These are phyloP conservation scores for Hipposideros armiger DNA, from an alignment of 2,113 vertebrate species.

Conservation along the genomic window DNA sequence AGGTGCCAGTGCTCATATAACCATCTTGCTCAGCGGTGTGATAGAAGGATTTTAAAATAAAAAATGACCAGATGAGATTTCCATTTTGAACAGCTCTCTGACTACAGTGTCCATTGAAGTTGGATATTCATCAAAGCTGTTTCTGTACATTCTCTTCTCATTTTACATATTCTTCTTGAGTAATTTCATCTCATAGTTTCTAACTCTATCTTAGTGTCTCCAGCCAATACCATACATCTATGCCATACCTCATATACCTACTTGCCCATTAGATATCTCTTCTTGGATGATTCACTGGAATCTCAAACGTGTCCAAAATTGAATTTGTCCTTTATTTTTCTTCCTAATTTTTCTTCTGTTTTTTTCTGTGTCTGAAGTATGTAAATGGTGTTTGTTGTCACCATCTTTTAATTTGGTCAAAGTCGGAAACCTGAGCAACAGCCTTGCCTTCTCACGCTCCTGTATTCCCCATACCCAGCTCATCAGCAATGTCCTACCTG, in stretches of 20 bases:
- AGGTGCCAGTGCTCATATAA: background rate
- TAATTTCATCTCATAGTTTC: conserved; percentile 34
- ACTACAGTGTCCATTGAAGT: conserved; percentile 26
- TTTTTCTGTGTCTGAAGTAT: background rate
- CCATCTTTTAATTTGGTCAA: background rate
- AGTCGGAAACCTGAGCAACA: background rate
- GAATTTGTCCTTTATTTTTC: conserved; percentile 15
- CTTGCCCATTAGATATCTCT: background rate
- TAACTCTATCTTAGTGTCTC: conserved; percentile 37
- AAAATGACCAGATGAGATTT: conserved; percentile 50
- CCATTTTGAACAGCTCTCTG: conserved; percentile 32
- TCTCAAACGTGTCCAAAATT: conserved; percentile 20
- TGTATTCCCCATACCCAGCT: background rate
- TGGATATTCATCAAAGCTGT: background rate
- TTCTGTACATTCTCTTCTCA: conserved; percentile 57
- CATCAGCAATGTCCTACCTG: background rate
- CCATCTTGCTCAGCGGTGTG: background rate
- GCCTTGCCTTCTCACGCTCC: background rate
- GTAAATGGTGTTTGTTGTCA: background rate
- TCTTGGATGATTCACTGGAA: conserved; percentile 13
- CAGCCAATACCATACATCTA: background rate
- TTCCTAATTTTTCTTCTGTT: background rate
- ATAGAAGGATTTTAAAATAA: conserved; percentile 12
- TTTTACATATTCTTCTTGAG: conserved; percentile 2
- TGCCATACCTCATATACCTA: background rate